These are phyloP conservation scores for Pluvialis apricaria DNA, from an alignment of 2,113 vertebrate species.

Conservation along the genomic window DNA sequence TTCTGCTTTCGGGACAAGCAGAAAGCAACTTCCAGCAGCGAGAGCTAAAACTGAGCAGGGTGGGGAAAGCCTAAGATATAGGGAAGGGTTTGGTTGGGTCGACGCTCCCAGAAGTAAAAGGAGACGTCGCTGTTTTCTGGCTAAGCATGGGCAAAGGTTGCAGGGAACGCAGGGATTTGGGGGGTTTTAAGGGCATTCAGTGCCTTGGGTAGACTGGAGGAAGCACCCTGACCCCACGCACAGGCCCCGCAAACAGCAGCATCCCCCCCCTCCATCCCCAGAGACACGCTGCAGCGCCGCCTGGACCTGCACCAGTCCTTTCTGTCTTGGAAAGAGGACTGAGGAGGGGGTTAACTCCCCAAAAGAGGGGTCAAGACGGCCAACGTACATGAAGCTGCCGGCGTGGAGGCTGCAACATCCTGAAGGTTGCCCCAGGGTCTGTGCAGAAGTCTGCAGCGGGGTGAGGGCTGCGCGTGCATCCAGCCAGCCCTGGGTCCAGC, in stretches of 20 bases:
- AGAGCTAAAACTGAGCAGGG: neutral
- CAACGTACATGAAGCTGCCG: neutral
- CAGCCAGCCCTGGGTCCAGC: neutral
- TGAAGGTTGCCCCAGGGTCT: rapidly evolving
- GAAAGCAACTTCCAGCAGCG: neutral
- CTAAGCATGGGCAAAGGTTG: neutral
- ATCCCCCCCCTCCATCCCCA: no score
- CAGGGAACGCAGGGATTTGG: neutral
- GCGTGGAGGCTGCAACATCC: neutral
- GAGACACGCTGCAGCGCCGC: rapidly evolving
- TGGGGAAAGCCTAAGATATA: neutral
- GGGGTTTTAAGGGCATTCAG: neutral
- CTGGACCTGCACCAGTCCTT: neutral
- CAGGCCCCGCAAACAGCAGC: neutral
- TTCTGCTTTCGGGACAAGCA: neutral
- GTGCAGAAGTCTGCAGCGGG: neutral
- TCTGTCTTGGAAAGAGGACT: neutral
- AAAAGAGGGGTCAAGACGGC: neutral
- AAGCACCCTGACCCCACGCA: neutral
- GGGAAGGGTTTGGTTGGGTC: neutral
- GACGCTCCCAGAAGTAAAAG: neutral
- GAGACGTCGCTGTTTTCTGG: neutral
- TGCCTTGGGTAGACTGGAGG: neutral
- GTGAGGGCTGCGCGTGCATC: neutral
- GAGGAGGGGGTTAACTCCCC: neutral